These are phyloP conservation scores for Crioceris asparagi DNA, from an alignment of 2,888 invertebrate genomes.

Conservation along the genomic window DNA sequence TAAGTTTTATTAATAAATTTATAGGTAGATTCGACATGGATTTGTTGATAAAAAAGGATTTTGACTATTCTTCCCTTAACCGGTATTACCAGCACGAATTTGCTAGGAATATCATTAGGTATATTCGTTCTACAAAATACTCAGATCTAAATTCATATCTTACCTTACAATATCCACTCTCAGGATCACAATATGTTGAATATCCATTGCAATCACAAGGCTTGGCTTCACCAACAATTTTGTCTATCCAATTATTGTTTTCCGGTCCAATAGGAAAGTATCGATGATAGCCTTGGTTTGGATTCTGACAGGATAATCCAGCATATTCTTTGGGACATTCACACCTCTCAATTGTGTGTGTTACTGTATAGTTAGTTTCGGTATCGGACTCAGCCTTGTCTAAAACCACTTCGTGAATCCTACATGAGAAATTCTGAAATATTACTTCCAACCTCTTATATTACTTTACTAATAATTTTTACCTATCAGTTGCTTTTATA, in stretches of 20 bases:
- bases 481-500: constrained; percentile 37
- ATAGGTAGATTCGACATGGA: too few species aligned
- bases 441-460: too few species aligned
- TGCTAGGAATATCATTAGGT: too few species aligned
- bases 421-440: constrained; percentile 21
- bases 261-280: constrained; percentile 66
- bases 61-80: too few species aligned
- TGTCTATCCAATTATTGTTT: constrained; percentile 54
- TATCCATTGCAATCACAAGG: constrained; percentile 76
- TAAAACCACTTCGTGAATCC: constrained; percentile 59
- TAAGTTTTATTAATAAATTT: too few species aligned
- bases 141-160: constrained; percentile 28
- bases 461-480: too few species aligned
- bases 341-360: constrained; percentile 67
- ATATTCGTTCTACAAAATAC: too few species aligned
- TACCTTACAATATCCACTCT: constrained; percentile 79
- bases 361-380: constrained; percentile 28
- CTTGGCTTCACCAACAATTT: constrained; percentile 62
- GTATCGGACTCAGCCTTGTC: constrained; percentile 65
- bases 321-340: constrained; percentile 70
- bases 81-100: too few species aligned
- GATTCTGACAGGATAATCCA: constrained; percentile 84
- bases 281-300: constrained; percentile 70
- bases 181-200: constrained; percentile 65
- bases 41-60: too few species aligned